A percentile compares a stretch with the other conserved stretches of the same genome.
Conservation (phyloP, 2,113 vertebrate species). For the Sus scrofa region T2T-Sscrofa CM000820.6:36472501-36473000, state of each 20-base stretch:
- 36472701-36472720: background rate
- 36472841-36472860: background rate
- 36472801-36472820: background rate
- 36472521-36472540: no score
- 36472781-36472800: background rate
- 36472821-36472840: background rate
- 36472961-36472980: background rate
- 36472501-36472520: no score
- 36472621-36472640: no score
- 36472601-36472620: no score
- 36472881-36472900: background rate
- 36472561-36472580: no score
- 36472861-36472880: background rate
- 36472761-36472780: background rate
- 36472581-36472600: no score
- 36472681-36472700: background rate
- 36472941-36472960: background rate
- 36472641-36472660: background rate
- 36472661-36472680: background rate
- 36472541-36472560: no score
- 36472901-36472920: background rate
- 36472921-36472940: background rate
- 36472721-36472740: background rate
- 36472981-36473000: background rate
- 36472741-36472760: background rate